Evolutionary conservation across 2,797 vertebrate species (phyloP).

Genomic region (Knipowitschia caucasica): DNA sequence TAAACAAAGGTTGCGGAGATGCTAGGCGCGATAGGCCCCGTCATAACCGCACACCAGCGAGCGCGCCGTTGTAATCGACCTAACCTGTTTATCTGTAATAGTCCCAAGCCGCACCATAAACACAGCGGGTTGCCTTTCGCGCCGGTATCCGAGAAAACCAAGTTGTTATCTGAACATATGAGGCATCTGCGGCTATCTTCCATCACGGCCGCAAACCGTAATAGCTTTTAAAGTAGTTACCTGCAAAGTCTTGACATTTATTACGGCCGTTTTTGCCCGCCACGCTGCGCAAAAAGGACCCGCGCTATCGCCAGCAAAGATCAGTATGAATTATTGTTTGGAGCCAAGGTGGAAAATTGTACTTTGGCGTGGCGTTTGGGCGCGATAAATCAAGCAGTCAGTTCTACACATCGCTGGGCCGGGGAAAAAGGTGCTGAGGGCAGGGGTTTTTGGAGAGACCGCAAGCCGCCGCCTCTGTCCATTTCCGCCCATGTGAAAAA

Average conservation of each 20-base stretch:
- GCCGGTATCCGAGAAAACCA: constrained; percentile 51
- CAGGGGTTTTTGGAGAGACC: constrained; percentile 72
- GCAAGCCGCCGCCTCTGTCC: not conserved
- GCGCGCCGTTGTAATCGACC: constrained; percentile 52
- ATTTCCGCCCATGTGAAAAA: constrained; percentile 42
- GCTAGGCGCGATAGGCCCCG: constrained; percentile 1
- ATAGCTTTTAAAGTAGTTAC: constrained; percentile 99
- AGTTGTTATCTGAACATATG: constrained; percentile 87
- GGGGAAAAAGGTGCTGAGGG: constrained; percentile 95
- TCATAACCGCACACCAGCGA: constrained; percentile 6
- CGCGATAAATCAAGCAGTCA: constrained; percentile 97
- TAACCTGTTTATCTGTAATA: constrained; percentile 63
- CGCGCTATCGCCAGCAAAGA: constrained; percentile 92
- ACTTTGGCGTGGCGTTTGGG: constrained; percentile 93
- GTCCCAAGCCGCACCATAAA: constrained; percentile 52
- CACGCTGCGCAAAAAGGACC: constrained; percentile 82
- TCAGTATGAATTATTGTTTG: constrained; percentile 99
- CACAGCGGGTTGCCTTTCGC: constrained; percentile 32
- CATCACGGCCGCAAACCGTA: constrained; percentile 88
- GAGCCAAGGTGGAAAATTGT: constrained; percentile 99
- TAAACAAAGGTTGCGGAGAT: constrained; percentile 24
- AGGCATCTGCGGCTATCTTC: constrained; percentile 79
- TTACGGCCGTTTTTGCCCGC: constrained; percentile 90
- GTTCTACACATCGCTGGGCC: constrained; percentile 85
- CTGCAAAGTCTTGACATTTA: constrained; percentile 94